phyloP scores from a whole-genome alignment of 2,888 invertebrate species.

The Conistra vaccinii region DNA sequence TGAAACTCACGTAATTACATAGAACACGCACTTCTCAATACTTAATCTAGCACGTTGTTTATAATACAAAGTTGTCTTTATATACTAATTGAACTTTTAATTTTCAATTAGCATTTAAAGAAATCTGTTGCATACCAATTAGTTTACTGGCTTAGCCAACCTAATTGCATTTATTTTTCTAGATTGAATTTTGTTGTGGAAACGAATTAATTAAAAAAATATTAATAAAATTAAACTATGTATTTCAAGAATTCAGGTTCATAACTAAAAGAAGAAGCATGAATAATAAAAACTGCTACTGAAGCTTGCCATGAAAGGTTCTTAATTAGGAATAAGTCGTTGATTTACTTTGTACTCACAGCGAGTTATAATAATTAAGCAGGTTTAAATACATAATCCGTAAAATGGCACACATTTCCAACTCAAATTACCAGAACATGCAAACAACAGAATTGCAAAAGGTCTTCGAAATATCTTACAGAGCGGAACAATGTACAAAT shows the following conservation, averaged over 20 bases:
- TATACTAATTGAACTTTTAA: not conserved
- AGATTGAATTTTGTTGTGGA: not conserved
- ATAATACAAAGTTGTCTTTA: not conserved
- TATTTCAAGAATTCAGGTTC: not conserved
- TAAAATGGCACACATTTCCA: conserved; percentile 11
- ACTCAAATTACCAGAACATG: conserved; percentile 25
- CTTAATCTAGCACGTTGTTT: not conserved
- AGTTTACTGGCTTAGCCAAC: not conserved
- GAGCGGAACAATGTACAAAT: conserved; percentile 59
- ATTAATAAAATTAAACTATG: not conserved
- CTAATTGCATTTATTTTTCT: conserved; percentile 13
- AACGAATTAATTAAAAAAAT: conserved; percentile 27
- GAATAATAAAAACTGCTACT: not conserved
- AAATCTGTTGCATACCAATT: conserved; percentile 9
- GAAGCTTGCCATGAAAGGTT: not conserved
- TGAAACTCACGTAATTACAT: not conserved
- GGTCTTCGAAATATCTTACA: conserved; percentile 48
- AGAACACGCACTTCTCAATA: not conserved
- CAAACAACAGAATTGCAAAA: conserved; percentile 40
- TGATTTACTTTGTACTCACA: conserved; percentile 1
- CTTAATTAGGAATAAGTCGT: not conserved
- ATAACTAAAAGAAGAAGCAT: not conserved
- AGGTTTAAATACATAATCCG: not conserved
- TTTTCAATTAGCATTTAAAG: not conserved
- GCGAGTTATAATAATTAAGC: not conserved